A percentile compares a stretch with the other conserved stretches of the same genome.
phyloP scores from a whole-genome alignment of 2,113 vertebrate genomes.

The Dicrurus megarhynchus region DNA sequence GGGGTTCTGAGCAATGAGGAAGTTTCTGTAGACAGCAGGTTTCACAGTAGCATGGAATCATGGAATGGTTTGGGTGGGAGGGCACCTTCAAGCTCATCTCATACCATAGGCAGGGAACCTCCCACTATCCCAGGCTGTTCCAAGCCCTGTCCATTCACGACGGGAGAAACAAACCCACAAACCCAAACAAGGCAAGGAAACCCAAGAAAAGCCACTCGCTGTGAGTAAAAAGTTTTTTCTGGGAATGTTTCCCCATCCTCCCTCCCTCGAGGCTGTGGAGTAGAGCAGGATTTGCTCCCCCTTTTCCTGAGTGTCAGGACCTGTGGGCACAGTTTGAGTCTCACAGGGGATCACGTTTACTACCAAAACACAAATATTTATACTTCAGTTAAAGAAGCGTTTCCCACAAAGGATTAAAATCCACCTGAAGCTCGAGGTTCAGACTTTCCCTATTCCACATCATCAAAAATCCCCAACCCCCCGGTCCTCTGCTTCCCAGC shows the following conservation, averaged over 20 bases:
- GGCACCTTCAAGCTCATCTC: background rate
- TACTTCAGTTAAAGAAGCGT: accelerated
- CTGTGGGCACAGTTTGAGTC: background rate
- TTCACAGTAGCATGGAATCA: accelerated
- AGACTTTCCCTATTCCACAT: background rate
- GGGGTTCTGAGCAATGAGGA: background rate
- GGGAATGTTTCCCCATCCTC: background rate
- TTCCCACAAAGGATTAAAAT: background rate
- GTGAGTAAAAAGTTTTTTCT: background rate
- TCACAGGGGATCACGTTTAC: accelerated
- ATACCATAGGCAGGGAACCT: background rate
- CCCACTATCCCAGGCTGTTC: background rate
- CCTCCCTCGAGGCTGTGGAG: background rate
- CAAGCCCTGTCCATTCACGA: accelerated
- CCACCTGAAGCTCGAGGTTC: background rate
- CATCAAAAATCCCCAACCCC: background rate
- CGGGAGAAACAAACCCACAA: background rate
- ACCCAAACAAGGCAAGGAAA: background rate
- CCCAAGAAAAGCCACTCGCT: background rate
- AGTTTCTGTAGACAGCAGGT: accelerated
- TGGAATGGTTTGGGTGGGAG: background rate
- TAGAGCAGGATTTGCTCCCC: background rate
- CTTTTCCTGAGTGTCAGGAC: background rate
- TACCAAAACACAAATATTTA: background rate
- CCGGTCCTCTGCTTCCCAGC: background rate